Conservation (phyloP, 92 coral and sea anemone genomes). For the Actinernus sp. region DNA sequence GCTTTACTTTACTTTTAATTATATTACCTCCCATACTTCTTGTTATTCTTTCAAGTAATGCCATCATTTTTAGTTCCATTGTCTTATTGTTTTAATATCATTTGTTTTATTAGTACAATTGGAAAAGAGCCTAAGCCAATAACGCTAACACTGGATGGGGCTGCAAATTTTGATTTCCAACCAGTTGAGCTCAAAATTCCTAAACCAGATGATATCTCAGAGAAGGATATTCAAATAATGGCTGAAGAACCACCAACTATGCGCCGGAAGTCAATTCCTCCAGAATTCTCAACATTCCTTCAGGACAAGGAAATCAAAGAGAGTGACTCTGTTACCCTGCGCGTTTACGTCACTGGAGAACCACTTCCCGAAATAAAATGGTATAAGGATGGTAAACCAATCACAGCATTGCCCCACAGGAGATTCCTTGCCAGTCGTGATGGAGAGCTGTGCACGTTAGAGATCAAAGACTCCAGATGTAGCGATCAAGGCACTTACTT, state of each 20-base stretch:
- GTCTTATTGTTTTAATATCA: neutral
- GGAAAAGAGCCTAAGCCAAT: constrained; percentile 54
- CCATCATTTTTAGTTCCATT: too few relatives aligned
- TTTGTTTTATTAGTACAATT: too few relatives aligned
- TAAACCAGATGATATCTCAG: constrained; percentile 50
- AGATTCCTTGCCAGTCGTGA: constrained; percentile 67
- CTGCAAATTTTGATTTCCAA: constrained; percentile 48
- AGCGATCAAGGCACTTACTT: constrained; percentile 76
- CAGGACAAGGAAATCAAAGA: constrained; percentile 69
- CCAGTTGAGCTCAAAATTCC: constrained; percentile 79
- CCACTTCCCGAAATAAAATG: constrained; percentile 81
- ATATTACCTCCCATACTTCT: too few relatives aligned
- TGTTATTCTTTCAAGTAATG: too few relatives aligned
- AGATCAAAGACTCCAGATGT: constrained; percentile 67
- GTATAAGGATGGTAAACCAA: constrained; percentile 84
- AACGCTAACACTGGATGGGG: constrained; percentile 64
- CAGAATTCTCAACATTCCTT: constrained; percentile 64
- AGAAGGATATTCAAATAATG: constrained; percentile 50
- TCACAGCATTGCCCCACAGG: constrained; percentile 70
- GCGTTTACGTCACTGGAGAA: constrained; percentile 71
- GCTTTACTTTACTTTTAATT: too few relatives aligned
- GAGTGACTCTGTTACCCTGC: constrained; percentile 73
- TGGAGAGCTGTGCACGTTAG: constrained; percentile 59
- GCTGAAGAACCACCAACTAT: constrained; percentile 34
- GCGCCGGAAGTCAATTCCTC: constrained; percentile 56